These are phyloP conservation scores for Sebastes steindachneri DNA, from an alignment of 2,797 vertebrate genomes.

Conservation along the genomic window DNA sequence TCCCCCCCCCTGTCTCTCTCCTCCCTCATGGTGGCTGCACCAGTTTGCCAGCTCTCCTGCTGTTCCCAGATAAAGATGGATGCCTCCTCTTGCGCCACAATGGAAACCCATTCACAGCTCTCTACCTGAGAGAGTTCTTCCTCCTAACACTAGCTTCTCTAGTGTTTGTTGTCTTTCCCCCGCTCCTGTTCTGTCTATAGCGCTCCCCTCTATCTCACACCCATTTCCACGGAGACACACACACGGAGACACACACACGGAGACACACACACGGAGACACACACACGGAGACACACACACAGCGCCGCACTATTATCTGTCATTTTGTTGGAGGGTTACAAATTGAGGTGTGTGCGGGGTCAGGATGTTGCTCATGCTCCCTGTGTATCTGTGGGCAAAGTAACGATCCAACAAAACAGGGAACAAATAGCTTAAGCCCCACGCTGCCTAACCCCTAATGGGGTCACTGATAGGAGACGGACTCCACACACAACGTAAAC, in stretches of 20 bases:
- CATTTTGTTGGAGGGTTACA: slow-evolving; percentile 59
- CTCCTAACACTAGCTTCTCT: background rate
- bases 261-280: too few relatives aligned
- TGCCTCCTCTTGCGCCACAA: slow-evolving; percentile 29
- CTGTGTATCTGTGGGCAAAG: slow-evolving; percentile 44
- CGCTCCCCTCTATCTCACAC: slow-evolving; percentile 10
- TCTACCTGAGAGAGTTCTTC: slow-evolving; percentile 11
- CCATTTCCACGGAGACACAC: slow-evolving; percentile 20
- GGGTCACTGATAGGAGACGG: slow-evolving; percentile 31
- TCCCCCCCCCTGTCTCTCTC: background rate
- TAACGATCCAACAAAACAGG: slow-evolving; percentile 40
- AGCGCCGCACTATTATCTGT: slow-evolving; percentile 35
- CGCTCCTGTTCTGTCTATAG: background rate
- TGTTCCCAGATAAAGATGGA: slow-evolving; percentile 63
- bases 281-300: background rate
- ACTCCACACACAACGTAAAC: slow-evolving; percentile 16
- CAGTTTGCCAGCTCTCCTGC: slow-evolving; percentile 40
- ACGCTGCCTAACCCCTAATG: slow-evolving; percentile 40
- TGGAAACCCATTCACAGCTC: slow-evolving; percentile 56
- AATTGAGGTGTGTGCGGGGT: slow-evolving; percentile 66
- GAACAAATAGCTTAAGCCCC: slow-evolving; percentile 60
- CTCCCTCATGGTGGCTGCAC: slow-evolving; percentile 6
- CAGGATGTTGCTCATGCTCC: slow-evolving; percentile 40
- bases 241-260: too few relatives aligned
- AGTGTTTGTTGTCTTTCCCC: background rate